Conservation (phyloP, 2,888 invertebrate species). For the Caenorhabditis plicata region DNA sequence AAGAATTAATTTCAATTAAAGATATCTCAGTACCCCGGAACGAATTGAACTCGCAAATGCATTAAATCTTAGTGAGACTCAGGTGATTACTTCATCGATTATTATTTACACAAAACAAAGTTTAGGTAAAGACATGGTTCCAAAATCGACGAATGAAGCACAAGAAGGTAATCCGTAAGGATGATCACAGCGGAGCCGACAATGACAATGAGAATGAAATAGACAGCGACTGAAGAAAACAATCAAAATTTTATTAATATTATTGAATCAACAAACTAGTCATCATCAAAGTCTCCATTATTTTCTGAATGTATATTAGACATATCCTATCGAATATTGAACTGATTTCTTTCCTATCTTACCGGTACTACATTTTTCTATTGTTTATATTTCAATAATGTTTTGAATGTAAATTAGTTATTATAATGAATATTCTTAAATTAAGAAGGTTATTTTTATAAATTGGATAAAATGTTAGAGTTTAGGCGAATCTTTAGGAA, state of each 20-base stretch:
- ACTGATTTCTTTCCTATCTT: too few relatives aligned
- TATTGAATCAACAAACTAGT: background rate
- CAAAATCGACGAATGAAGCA: constrained; percentile 96
- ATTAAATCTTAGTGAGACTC: constrained; percentile 71
- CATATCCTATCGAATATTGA: too few relatives aligned
- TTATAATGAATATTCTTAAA: too few relatives aligned
- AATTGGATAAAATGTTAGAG: too few relatives aligned
- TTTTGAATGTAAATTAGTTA: too few relatives aligned
- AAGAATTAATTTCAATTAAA: constrained; percentile 1
- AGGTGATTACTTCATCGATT: constrained; percentile 34
- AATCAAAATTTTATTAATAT: background rate
- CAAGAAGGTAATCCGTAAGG: constrained; percentile 79
- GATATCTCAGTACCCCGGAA: constrained; percentile 62
- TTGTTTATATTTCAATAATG: too few relatives aligned
- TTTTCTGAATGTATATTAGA: too few relatives aligned
- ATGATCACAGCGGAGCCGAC: constrained; percentile 19
- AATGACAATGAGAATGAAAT: constrained; percentile 20
- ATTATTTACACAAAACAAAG: constrained; percentile 2
- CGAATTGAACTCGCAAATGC: constrained; percentile 59
- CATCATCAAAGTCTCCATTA: too few relatives aligned
- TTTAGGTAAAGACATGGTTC: constrained; percentile 94
- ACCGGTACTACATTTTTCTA: too few relatives aligned
- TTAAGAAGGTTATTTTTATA: too few relatives aligned
- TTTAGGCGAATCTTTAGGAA: too few relatives aligned
- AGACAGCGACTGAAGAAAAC: constrained; percentile 18